Evolutionary conservation across 2,888 invertebrate genomes (phyloP).

Genomic region (Tetropium fuscum): DNA sequence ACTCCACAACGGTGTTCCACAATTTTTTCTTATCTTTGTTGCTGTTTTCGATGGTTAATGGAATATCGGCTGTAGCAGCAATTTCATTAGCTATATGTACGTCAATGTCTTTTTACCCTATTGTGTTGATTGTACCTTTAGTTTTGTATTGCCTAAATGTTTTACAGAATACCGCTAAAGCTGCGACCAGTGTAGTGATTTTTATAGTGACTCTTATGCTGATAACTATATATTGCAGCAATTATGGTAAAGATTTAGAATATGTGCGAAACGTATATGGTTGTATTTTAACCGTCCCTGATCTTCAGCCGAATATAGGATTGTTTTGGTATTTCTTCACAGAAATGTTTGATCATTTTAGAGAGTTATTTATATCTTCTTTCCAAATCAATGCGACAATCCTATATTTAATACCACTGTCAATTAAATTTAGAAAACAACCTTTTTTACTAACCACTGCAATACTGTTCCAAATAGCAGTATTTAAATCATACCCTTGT

Average conservation of each 20-base stretch:
- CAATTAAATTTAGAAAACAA: constrained; percentile 81
- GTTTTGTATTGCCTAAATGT: constrained; percentile 76
- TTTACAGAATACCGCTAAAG: constrained; percentile 67
- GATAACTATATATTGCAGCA: constrained; percentile 42
- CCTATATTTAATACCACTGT: constrained; percentile 90
- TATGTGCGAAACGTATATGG: constrained; percentile 69
- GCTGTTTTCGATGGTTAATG: constrained; percentile 66
- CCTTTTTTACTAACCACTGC: constrained; percentile 85
- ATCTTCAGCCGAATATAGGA: constrained; percentile 96
- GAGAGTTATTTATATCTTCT: constrained; percentile 92
- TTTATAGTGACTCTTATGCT: constrained; percentile 42
- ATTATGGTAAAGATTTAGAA: constrained; percentile 61
- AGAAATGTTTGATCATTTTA: constrained; percentile 99
- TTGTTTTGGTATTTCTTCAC: constrained; percentile 99
- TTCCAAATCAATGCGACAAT: constrained; percentile 97
- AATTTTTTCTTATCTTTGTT: constrained; percentile 84
- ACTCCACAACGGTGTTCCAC: constrained; percentile 90
- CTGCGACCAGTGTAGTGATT: constrained; percentile 51
- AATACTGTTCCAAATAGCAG: constrained; percentile 83
- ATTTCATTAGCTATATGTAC: constrained; percentile 81
- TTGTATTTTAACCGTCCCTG: constrained; percentile 87
- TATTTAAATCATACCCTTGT: constrained; percentile 98
- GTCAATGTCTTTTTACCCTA: constrained; percentile 86
- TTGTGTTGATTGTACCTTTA: constrained; percentile 85
- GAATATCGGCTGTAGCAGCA: constrained; percentile 73